phyloP scores from a whole-genome alignment of 1,140 invertebrate genomes.

The Heliothis virescens region DNA sequence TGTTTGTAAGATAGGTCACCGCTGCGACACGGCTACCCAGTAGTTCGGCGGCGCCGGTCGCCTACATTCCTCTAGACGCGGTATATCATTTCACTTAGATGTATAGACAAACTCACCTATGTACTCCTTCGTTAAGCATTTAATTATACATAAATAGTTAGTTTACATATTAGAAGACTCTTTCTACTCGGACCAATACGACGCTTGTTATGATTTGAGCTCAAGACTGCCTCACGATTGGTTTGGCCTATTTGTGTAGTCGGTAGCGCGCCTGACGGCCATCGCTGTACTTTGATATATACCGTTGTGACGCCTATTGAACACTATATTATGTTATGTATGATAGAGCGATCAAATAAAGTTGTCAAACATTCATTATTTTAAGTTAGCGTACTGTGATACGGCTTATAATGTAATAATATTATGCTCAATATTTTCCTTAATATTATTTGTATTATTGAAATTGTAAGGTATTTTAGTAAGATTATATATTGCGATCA shows the following conservation, averaged over 20 bases:
- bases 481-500: constrained; percentile 61
- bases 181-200: constrained; percentile 65
- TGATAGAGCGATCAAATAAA: constrained; percentile 36
- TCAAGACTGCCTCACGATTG: constrained; percentile 37
- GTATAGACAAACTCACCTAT: constrained; percentile 5
- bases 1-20: constrained; percentile 42
- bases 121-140: constrained; percentile 45
- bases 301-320: constrained; percentile 26
- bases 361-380: constrained; percentile 35
- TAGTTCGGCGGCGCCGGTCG: constrained; percentile 4
- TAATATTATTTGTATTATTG: constrained; percentile 66
- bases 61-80: neutral
- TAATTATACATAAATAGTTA: constrained; percentile 42
- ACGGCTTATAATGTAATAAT: constrained; percentile 75
- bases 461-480: constrained; percentile 66
- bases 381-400: constrained; percentile 82
- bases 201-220: constrained; percentile 34
- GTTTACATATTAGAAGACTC: constrained; percentile 38
- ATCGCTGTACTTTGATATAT: neutral
- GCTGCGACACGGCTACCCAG: neutral
- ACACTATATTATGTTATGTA: constrained; percentile 17
- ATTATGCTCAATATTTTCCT: constrained; percentile 78
- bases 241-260: constrained; percentile 37
- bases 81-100: neutral
- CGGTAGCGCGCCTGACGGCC: neutral